These are phyloP conservation scores for Drosophila grimshawi DNA, from an alignment of 1,140 invertebrate species.

Conservation along the genomic window DNA sequence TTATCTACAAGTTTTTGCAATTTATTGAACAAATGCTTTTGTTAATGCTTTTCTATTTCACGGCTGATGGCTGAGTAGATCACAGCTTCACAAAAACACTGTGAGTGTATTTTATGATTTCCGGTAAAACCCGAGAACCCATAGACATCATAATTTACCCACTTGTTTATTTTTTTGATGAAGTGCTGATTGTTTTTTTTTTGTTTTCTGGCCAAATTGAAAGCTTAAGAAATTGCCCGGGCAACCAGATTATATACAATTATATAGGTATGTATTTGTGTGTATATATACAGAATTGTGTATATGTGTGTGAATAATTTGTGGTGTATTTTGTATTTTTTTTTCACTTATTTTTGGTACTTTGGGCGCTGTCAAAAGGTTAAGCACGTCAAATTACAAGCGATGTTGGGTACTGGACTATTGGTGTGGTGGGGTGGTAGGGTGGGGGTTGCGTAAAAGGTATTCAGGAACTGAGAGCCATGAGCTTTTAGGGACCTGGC, in stretches of 20 bases:
- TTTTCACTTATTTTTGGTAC: conserved; percentile 5
- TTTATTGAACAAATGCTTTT: too few relatives aligned
- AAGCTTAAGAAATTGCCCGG: conserved; percentile 52
- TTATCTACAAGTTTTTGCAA: too few relatives aligned
- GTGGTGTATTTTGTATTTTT: not conserved
- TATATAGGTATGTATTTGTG: not conserved
- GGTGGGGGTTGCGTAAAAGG: conserved; percentile 1
- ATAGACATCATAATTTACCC: conserved; percentile 40
- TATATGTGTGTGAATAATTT: not conserved
- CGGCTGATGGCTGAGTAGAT: not conserved
- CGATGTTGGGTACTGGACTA: conserved; percentile 19
- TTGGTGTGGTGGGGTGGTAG: not conserved
- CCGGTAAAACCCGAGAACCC: conserved; percentile 4
- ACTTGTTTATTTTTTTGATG: conserved; percentile 71
- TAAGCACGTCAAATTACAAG: conserved; percentile 61
- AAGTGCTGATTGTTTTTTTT: conserved; percentile 56
- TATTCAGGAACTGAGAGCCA: not conserved
- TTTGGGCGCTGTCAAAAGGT: conserved; percentile 46
- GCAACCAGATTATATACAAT: conserved; percentile 38
- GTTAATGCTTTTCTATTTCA: too few relatives aligned
- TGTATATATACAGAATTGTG: not conserved
- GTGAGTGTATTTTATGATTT: not conserved
- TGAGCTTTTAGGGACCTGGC: not conserved
- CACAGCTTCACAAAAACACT: not conserved
- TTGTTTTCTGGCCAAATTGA: conserved; percentile 39